Evolutionary conservation across 2,888 invertebrate species (phyloP).

Genomic region (Tolmerus cingulatus): DNA sequence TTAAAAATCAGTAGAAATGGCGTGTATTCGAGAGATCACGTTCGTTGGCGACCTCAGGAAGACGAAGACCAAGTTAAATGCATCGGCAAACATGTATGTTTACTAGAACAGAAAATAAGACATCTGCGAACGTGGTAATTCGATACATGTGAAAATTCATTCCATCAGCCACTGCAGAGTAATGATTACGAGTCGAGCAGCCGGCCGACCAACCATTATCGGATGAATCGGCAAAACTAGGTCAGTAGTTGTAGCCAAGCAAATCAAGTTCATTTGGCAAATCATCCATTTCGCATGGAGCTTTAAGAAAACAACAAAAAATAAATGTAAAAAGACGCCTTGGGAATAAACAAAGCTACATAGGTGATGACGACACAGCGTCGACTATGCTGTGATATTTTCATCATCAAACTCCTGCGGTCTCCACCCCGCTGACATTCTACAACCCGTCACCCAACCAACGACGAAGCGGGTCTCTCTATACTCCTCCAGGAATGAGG

Average conservation of each 20-base stretch:
- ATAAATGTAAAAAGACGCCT: not conserved
- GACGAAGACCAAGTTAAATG: not conserved
- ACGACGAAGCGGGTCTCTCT: not conserved
- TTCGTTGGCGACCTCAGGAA: not conserved
- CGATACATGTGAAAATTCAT: constrained; percentile 3
- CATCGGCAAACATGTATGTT: not conserved
- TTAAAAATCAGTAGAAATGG: not conserved
- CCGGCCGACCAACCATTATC: not conserved
- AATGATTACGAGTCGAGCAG: not conserved
- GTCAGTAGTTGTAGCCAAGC: constrained; percentile 20
- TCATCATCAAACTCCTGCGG: not conserved
- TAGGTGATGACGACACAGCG: not conserved
- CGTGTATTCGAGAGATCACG: not conserved
- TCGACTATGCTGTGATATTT: not conserved
- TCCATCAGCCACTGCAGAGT: not conserved
- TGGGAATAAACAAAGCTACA: constrained; percentile 1
- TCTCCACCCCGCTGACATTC: not conserved
- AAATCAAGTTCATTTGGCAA: constrained; percentile 37
- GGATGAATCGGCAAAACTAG: not conserved
- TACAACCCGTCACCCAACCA: not conserved
- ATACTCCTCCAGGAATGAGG: not conserved
- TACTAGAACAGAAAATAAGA: not conserved
- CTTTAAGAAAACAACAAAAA: not conserved
- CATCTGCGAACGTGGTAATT: not conserved
- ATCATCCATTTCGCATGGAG: constrained; percentile 3